A percentile compares a stretch with the other conserved stretches of the same genome.
phyloP scores from a whole-genome alignment of 2,797 vertebrate genomes.

The Sebastes hubbsi region DNA sequence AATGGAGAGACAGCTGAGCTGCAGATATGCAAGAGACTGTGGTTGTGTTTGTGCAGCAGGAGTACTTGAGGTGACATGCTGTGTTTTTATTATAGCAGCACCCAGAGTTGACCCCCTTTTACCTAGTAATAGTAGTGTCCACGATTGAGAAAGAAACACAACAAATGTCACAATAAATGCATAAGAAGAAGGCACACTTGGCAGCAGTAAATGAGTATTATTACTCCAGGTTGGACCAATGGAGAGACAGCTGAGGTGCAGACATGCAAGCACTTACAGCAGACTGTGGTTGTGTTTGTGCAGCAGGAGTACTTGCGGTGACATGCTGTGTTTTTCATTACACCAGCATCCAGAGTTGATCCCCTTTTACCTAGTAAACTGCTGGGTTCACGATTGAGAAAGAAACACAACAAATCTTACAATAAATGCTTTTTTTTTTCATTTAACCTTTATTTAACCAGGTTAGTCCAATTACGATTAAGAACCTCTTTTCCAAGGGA shows the following conservation, averaged over 20 bases:
- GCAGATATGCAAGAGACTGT: slow-evolving; percentile 25
- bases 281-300: background rate
- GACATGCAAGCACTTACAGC: slow-evolving; percentile 19
- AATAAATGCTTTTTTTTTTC: too few species aligned
- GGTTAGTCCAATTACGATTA: too few species aligned
- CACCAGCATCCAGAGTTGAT: too few species aligned
- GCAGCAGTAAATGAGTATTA: background rate
- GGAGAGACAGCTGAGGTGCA: slow-evolving; percentile 5
- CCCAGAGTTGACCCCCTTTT: slow-evolving; percentile 34
- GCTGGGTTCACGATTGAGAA: too few species aligned
- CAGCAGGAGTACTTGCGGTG: too few species aligned
- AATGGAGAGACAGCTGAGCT: slow-evolving; percentile 44
- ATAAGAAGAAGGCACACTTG: background rate
- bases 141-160: background rate
- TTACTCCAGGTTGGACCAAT: slow-evolving; percentile 51
- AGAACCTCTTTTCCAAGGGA: too few species aligned
- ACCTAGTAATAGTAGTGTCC: background rate
- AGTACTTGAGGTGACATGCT: slow-evolving; percentile 55
- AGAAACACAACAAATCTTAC: too few species aligned
- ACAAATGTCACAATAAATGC: background rate
- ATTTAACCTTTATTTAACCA: too few species aligned
- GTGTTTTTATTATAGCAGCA: slow-evolving; percentile 41
- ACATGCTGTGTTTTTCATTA: too few species aligned
- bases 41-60: slow-evolving; percentile 56
- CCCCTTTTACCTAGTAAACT: too few species aligned